phyloP scores from a whole-genome alignment of 2,797 vertebrate genomes.

The Erpetoichthys calabaricus region DNA sequence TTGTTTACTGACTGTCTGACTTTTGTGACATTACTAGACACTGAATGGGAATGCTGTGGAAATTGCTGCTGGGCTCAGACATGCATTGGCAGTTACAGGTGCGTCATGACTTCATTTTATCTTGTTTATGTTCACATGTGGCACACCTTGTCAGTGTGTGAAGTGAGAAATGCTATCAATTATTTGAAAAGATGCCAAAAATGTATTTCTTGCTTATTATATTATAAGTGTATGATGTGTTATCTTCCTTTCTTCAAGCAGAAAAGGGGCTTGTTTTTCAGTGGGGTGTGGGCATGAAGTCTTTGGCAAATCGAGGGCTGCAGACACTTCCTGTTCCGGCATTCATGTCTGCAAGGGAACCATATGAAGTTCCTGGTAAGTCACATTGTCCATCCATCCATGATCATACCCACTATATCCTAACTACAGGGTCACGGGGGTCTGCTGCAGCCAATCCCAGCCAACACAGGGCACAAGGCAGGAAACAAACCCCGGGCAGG shows the following conservation, averaged over 20 bases:
- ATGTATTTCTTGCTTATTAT: too few species aligned
- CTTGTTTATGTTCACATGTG: slow-evolving; percentile 5
- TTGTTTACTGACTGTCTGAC: neutral
- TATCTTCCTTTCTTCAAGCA: slow-evolving; percentile 21
- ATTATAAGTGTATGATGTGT: too few species aligned
- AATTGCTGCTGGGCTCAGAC: slow-evolving; percentile 78
- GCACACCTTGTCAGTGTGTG: too few species aligned
- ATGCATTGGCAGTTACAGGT: slow-evolving; percentile 73
- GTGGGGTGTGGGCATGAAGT: slow-evolving; percentile 75
- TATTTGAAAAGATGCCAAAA: too few species aligned
- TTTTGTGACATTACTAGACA: slow-evolving; percentile 35
- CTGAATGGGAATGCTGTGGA: slow-evolving; percentile 52
- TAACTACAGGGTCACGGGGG: too few species aligned
- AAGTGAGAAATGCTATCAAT: too few species aligned
- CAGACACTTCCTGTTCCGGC: slow-evolving; percentile 46
- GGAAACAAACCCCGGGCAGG: too few species aligned
- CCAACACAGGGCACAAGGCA: too few species aligned
- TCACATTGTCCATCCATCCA: too few species aligned
- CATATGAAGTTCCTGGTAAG: slow-evolving; percentile 67
- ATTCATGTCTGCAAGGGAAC: slow-evolving; percentile 59
- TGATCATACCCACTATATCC: too few species aligned
- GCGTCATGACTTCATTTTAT: slow-evolving; percentile 19
- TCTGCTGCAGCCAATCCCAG: too few species aligned
- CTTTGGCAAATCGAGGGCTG: slow-evolving; percentile 49
- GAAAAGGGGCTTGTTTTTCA: slow-evolving; percentile 66